Evolutionary conservation across 2,888 invertebrate genomes (phyloP).

Genomic region (Cetonia aurata): DNA sequence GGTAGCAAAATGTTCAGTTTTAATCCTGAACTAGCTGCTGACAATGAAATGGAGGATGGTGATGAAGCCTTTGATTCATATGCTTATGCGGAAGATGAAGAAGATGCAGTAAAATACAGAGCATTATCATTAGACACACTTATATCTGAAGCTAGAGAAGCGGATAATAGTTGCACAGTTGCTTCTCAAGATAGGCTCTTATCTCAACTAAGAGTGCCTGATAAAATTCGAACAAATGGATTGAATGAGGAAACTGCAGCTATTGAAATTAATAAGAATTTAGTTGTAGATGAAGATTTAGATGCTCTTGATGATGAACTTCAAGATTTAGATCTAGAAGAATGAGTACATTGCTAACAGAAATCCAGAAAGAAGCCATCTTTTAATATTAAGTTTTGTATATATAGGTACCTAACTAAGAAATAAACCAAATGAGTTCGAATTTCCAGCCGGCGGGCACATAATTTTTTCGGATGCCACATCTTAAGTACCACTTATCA

Average conservation of each 20-base stretch:
- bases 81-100: too few relatives aligned
- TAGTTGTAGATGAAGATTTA: conserved; percentile 89
- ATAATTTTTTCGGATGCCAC: too few relatives aligned
- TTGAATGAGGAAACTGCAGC: conserved; percentile 69
- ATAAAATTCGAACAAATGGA: too few relatives aligned
- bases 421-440: too few relatives aligned
- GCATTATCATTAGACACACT: conserved; percentile 84
- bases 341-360: too few relatives aligned
- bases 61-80: too few relatives aligned
- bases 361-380: background rate
- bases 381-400: conserved; percentile 42
- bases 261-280: conserved; percentile 90
- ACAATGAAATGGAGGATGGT: too few relatives aligned
- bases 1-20: conserved; percentile 99
- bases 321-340: conserved; percentile 82
- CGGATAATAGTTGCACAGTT: conserved; percentile 81
- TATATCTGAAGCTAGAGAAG: conserved; percentile 82
- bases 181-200: conserved; percentile 77
- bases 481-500: too few relatives aligned
- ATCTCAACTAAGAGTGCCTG: conserved; percentile 60
- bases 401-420: conserved; percentile 28
- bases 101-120: too few relatives aligned
- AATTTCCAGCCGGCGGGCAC: too few relatives aligned
- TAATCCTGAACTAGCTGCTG: conserved; percentile 93
- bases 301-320: conserved; percentile 86